A percentile compares a stretch with the other conserved stretches of the same genome.
Conservation (phyloP, 2,888 invertebrate genomes). For the Rhagonycha lutea region DNA sequence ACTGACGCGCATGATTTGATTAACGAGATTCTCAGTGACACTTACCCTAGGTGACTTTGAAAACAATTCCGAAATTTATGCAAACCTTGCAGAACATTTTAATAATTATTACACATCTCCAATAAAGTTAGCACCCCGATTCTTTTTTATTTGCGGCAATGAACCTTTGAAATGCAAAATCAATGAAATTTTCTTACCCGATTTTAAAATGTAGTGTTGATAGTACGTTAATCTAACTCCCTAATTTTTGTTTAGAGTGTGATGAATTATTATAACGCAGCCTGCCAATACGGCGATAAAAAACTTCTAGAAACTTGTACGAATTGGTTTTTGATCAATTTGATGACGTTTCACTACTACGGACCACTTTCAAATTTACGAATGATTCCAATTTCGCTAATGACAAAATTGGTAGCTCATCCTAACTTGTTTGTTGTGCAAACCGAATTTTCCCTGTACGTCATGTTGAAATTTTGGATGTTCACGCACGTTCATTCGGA, state of each 20-base stretch:
- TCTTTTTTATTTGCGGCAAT: no score
- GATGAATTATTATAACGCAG: constrained; percentile 69
- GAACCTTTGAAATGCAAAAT: no score
- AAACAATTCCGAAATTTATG: no score
- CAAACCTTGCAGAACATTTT: no score
- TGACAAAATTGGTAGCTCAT: constrained; percentile 66
- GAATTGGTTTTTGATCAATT: constrained; percentile 71
- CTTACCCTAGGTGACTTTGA: no score
- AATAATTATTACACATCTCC: no score
- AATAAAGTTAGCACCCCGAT: no score
- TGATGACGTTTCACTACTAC: constrained; percentile 63
- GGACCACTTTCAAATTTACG: constrained; percentile 60
- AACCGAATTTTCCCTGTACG: constrained; percentile 77
- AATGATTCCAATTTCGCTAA: constrained; percentile 67
- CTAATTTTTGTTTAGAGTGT: constrained; percentile 61
- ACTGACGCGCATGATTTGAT: no score
- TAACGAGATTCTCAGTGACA: not conserved
- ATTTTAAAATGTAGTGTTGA: no score
- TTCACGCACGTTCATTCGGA: constrained; percentile 59
- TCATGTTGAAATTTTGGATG: constrained; percentile 72
- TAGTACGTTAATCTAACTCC: not conserved
- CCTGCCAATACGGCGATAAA: constrained; percentile 69
- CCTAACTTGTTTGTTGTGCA: constrained; percentile 74
- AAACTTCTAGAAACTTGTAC: constrained; percentile 66
- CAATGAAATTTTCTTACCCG: no score